These are phyloP conservation scores for Dendropsophus ebraccatus DNA, from an alignment of 2,113 vertebrate genomes.

Conservation along the genomic window DNA sequence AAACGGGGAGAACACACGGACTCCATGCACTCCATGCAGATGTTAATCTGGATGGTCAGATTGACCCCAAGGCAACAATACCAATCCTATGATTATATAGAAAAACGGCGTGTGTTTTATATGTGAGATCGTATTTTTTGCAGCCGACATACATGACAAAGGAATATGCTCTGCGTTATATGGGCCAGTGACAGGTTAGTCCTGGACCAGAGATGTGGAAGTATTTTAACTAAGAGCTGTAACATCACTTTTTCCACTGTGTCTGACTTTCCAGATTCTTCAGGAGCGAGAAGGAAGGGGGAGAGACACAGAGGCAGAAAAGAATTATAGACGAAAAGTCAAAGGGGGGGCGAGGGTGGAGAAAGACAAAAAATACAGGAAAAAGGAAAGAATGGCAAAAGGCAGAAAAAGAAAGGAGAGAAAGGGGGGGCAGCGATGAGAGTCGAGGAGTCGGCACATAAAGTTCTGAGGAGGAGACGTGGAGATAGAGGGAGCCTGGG, in stretches of 20 bases:
- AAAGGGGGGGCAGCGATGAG: too few relatives aligned
- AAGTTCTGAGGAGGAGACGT: neutral
- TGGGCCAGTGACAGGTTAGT: constrained; percentile 20
- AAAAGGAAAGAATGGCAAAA: constrained; percentile 16
- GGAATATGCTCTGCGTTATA: constrained; percentile 10
- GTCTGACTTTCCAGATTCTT: constrained; percentile 53
- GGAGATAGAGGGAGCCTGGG: neutral
- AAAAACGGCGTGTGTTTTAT: neutral
- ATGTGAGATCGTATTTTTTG: neutral
- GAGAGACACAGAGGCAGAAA: constrained; percentile 26
- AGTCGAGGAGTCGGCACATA: neutral
- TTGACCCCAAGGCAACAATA: too few relatives aligned
- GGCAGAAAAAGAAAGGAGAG: neutral
- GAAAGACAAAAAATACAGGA: neutral
- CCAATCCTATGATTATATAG: too few relatives aligned
- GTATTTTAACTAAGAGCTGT: constrained; percentile 34
- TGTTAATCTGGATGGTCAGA: too few relatives aligned
- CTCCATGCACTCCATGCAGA: too few relatives aligned
- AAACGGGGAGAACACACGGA: too few relatives aligned
- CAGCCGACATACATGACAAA: neutral
- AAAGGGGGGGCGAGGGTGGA: neutral
- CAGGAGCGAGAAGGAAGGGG: constrained; percentile 9
- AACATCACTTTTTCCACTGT: constrained; percentile 59
- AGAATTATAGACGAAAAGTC: constrained; percentile 45
- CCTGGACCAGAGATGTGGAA: constrained; percentile 25